Percentiles rank a stretch among this genome's conserved stretches.
These are phyloP conservation scores for Nasonia vitripennis DNA, from an alignment of 1,140 invertebrate species.

Conservation along the genomic window DNA sequence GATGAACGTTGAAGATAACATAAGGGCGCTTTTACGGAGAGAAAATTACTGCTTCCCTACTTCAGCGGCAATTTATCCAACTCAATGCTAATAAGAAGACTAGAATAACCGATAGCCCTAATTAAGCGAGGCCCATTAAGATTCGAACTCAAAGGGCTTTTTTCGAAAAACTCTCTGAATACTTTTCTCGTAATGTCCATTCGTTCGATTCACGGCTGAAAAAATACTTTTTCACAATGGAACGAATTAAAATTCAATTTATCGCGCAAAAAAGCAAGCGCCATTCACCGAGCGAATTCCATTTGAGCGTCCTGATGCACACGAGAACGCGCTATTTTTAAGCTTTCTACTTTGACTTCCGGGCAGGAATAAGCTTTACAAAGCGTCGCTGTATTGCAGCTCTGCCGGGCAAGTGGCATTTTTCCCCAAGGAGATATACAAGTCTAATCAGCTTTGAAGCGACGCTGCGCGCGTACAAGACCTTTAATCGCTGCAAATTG, in stretches of 20 bases:
- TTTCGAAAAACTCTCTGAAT: no score
- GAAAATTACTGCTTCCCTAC: no score
- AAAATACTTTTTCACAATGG: not conserved
- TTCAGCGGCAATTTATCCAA: no score
- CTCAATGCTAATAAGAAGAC: no score
- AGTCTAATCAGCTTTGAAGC: constrained; percentile 53
- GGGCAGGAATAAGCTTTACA: not conserved
- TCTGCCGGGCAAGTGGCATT: not conserved
- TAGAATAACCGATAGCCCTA: no score
- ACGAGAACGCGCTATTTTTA: not conserved
- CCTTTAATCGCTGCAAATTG: constrained; percentile 58
- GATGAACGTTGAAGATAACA: no score
- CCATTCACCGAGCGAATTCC: not conserved
- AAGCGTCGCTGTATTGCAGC: not conserved
- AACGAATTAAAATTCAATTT: not conserved
- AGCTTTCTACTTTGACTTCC: not conserved
- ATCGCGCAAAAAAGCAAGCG: not conserved
- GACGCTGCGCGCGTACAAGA: not conserved
- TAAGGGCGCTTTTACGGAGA: no score
- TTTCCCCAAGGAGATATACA: constrained; percentile 5
- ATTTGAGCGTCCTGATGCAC: not conserved
- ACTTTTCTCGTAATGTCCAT: no score
- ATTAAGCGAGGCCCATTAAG: no score
- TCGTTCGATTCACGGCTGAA: not conserved
- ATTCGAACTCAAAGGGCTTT: no score